phyloP scores from a whole-genome alignment of 2,888 invertebrate genomes.

The Timema cristinae region DNA sequence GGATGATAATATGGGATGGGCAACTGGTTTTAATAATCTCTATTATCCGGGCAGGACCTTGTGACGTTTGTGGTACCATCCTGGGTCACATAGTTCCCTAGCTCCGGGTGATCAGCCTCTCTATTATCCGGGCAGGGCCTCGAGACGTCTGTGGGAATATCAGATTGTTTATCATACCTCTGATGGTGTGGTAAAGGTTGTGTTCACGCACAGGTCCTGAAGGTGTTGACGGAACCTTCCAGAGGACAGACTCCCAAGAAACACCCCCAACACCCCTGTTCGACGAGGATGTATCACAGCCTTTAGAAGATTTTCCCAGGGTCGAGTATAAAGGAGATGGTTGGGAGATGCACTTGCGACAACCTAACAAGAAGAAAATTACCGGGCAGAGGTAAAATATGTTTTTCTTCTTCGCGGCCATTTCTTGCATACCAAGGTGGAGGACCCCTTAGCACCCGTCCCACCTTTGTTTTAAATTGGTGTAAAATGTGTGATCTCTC shows the following conservation, averaged over 20 bases:
- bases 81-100: too few species aligned
- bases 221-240: conserved; percentile 30
- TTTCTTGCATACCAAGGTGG: background rate
- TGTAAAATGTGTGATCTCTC: conserved; percentile 16
- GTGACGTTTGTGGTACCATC: too few species aligned
- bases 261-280: conserved; percentile 90
- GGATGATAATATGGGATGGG: too few species aligned
- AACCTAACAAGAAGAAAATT: conserved; percentile 95
- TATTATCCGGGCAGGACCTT: too few species aligned
- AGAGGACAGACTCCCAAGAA: conserved; percentile 58
- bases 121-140: too few species aligned
- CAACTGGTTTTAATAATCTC: too few species aligned
- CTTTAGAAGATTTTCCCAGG: conserved; percentile 87
- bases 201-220: conserved; percentile 22
- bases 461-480: background rate
- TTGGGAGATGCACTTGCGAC: conserved; percentile 95
- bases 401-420: too few species aligned
- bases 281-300: conserved; percentile 90
- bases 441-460: background rate
- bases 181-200: background rate
- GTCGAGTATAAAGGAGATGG: conserved; percentile 73
- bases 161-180: background rate
- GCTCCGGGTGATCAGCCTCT: too few species aligned
- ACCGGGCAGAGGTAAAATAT: conserved; percentile 71
- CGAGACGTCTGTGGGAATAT: too few species aligned